phyloP scores from a whole-genome alignment of 2,113 vertebrate species.

The Ameiurus melas region DNA sequence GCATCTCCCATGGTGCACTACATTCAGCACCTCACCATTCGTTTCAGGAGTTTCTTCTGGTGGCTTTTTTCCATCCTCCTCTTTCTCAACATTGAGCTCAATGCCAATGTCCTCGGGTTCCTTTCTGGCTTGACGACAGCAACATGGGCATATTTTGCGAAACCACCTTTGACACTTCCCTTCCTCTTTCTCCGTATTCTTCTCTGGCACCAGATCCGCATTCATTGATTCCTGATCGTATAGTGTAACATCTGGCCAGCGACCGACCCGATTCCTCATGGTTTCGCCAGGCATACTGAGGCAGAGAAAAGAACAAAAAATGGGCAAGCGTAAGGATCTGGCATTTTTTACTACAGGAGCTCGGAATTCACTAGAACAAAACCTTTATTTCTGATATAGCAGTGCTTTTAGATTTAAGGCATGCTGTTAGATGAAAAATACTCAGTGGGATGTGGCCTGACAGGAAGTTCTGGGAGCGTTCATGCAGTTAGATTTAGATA shows the following conservation, averaged over 20 bases:
- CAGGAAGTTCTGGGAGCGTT: neutral
- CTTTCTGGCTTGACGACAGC: neutral
- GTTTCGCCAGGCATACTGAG: slow-evolving; percentile 5
- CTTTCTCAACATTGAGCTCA: neutral
- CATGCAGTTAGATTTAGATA: neutral
- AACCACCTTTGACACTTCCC: neutral
- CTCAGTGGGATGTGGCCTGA: neutral
- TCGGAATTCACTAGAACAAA: neutral
- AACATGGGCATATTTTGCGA: neutral
- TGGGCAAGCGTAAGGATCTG: neutral
- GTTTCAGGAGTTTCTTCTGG: neutral
- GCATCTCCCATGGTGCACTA: neutral
- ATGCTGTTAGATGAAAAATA: neutral
- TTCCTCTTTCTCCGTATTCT: neutral
- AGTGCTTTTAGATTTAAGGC: neutral
- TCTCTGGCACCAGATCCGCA: neutral
- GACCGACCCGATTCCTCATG: neutral
- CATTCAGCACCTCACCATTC: slow-evolving; percentile 2
- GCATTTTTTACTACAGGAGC: neutral
- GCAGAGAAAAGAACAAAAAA: neutral
- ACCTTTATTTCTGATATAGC: neutral
- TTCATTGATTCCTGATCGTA: neutral
- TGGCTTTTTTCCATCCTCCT: neutral
- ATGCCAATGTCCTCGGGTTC: neutral
- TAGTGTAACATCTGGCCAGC: neutral